These are phyloP conservation scores for Oligia fasciuncula DNA, from an alignment of 2,888 invertebrate genomes.

Conservation along the genomic window DNA sequence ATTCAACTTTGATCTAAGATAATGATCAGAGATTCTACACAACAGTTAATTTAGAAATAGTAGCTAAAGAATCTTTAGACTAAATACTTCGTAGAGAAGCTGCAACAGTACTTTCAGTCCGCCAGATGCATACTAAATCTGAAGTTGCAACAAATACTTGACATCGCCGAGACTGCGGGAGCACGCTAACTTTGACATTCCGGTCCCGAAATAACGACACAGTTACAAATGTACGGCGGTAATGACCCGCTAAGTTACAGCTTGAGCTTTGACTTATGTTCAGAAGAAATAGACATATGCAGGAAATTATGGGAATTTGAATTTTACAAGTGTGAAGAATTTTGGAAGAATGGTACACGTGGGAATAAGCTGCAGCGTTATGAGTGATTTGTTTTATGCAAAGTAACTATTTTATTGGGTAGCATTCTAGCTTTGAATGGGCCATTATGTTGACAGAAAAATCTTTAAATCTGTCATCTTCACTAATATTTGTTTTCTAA, in stretches of 20 bases:
- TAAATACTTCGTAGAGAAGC: not conserved
- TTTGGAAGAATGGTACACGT: constrained; percentile 15
- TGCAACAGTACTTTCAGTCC: constrained; percentile 19
- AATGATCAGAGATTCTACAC: not conserved
- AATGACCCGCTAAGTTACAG: constrained; percentile 64
- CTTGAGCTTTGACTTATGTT: constrained; percentile 52
- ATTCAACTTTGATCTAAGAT: constrained; percentile 13
- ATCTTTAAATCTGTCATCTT: not conserved
- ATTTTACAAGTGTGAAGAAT: constrained; percentile 33
- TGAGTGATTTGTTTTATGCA: not conserved
- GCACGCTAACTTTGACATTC: constrained; percentile 61
- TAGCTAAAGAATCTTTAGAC: not conserved
- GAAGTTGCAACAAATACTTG: constrained; percentile 68
- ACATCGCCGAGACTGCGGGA: constrained; percentile 51
- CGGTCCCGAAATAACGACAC: constrained; percentile 70
- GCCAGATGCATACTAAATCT: constrained; percentile 57
- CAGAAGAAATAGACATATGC: constrained; percentile 35
- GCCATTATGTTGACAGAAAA: not conserved
- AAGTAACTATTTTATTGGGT: not conserved
- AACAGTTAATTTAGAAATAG: not conserved
- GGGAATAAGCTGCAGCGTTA: not conserved
- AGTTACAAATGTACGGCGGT: constrained; percentile 61
- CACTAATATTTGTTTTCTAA: constrained; percentile 27
- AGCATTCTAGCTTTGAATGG: not conserved
- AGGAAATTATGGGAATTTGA: constrained; percentile 44